Evolutionary conservation across 2,888 invertebrate genomes (phyloP).

Genomic region (Galerucella pusilla): DNA sequence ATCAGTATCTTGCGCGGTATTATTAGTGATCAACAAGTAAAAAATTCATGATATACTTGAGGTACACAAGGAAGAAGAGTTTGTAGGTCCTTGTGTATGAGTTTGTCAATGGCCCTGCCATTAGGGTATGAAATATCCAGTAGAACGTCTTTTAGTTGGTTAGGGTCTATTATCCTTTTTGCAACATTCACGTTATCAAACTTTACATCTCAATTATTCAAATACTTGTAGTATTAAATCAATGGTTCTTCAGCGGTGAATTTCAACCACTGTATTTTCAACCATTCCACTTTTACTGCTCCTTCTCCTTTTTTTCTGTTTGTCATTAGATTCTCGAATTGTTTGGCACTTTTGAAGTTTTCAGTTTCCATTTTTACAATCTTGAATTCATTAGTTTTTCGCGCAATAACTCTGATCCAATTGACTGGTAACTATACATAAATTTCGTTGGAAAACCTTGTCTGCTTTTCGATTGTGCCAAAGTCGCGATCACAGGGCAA

Average conservation of each 20-base stretch:
- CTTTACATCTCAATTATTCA: conserved; percentile 1
- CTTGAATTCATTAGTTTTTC: not conserved
- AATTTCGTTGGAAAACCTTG: not conserved
- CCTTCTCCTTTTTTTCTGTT: conserved; percentile 29
- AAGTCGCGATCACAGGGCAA: no score
- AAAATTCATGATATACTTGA: not conserved
- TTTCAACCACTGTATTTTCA: conserved; percentile 35
- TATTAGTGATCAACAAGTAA: not conserved
- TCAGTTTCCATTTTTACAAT: not conserved
- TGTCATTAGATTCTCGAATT: conserved; percentile 24
- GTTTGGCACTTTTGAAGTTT: conserved; percentile 21
- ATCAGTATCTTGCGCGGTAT: not conserved
- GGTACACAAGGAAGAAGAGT: not conserved
- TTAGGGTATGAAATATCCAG: not conserved
- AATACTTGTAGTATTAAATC: conserved; percentile 26
- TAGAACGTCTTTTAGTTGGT: not conserved
- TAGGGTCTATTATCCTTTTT: not conserved
- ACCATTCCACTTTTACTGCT: conserved; percentile 29
- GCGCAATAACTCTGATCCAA: not conserved
- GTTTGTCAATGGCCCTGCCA: not conserved
- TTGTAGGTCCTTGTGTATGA: not conserved
- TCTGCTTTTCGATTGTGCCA: no score
- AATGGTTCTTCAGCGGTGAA: conserved; percentile 30
- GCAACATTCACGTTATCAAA: not conserved
- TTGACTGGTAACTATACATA: not conserved